A percentile compares a stretch with the other conserved stretches of the same genome.
These are phyloP conservation scores for Solenodon paradoxus DNA, from an alignment of 2,113 vertebrate species.

Conservation along the genomic window DNA sequence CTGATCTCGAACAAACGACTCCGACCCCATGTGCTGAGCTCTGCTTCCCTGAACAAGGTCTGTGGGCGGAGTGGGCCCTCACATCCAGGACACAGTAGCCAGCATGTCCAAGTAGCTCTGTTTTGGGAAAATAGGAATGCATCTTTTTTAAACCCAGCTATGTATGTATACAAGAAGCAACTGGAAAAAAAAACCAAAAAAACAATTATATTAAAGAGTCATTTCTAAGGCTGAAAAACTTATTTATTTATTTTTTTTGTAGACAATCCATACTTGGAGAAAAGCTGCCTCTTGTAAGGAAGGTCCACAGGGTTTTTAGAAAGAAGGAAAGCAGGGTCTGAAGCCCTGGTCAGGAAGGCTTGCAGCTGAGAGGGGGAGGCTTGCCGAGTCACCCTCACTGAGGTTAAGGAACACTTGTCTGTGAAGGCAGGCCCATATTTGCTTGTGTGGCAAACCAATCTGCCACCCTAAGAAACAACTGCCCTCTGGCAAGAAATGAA, in stretches of 20 bases:
- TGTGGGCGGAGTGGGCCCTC: background rate
- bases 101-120: background rate
- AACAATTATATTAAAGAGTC: background rate
- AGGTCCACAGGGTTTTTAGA: background rate
- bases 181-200: background rate
- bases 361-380: background rate
- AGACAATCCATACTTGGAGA: background rate
- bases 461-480: background rate
- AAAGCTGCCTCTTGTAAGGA: background rate
- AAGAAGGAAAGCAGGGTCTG: background rate
- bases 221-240: background rate
- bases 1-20: background rate
- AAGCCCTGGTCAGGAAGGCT: background rate
- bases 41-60: background rate
- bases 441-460: no score
- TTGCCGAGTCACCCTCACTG: background rate
- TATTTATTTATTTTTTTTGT: background rate
- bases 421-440: no score
- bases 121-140: background rate
- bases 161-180: background rate
- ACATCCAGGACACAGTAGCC: background rate
- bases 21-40: background rate
- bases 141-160: background rate
- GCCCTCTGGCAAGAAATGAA: background rate
- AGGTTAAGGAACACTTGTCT: no score